Evolutionary conservation across 2,113 vertebrate genomes (phyloP), one percentile per base, ranked within the genome.

Genomic region (Barnardius zonarius): DNA sequence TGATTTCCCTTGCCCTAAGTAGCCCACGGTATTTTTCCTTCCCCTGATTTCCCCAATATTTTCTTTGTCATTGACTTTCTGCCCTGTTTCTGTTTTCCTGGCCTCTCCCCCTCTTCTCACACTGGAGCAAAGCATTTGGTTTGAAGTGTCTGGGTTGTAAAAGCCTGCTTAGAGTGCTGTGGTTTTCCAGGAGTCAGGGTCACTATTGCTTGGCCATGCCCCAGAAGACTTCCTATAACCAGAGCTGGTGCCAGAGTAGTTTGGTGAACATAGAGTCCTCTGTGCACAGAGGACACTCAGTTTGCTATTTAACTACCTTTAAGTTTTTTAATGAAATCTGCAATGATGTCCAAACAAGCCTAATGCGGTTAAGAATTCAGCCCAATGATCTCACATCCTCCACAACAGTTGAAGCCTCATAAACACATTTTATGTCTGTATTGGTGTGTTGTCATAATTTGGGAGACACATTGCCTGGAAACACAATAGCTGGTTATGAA

Each of bases 311-410:
- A 87, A 80, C 57, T 41, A 78, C 78, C 46, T 95, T 74, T 30
- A 70, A 70, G 51, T 80, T 90, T 88, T 92, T 85, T 91, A n/a
- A 27, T 69, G 69, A 85, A 91, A 83, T 74, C 67, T 95, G 55
- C 68, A 70, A 59, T 92, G 76, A 68, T 5, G 6, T 85, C 72
- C 55, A 74, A 95, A 92, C 63, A 94, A 91, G 61, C 74, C 64
- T 86, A 63, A 51, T 92, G 93, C 46, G 59, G 79, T 95, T 83
- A 92, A 90, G 64, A 59, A 59, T 92, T 85, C 68, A 81, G 46
- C 82, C 72, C 92, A 75, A 63, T 94, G 94, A 95, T 93, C 92
- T 96, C 95, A 96, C 85, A 94, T 96, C 85, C 91, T 90, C 72
- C 76, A 41, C 70, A 92, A 73, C 75, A 92, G 76, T 67, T 88